Evolutionary conservation across 1,140 invertebrate species (phyloP).

Genomic region (Trachymyrmex cornetzi): DNA sequence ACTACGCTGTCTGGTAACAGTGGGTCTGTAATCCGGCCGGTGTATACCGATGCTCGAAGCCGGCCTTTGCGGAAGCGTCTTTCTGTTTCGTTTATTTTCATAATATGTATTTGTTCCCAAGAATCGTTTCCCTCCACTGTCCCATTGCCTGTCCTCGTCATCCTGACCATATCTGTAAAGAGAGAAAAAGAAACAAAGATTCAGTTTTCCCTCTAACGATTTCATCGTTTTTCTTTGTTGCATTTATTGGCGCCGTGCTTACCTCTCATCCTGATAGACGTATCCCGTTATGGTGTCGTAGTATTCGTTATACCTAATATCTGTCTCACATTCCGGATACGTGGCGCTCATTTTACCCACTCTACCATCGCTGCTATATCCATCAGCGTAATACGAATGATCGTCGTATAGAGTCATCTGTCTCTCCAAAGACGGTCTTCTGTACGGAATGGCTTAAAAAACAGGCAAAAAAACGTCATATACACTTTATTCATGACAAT

Average conservation of each 20-base stretch:
- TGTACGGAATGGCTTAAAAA: constrained; percentile 84
- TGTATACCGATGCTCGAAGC: constrained; percentile 84
- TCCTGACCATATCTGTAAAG: constrained; percentile 88
- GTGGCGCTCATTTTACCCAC: constrained; percentile 82
- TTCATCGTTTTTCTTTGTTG: neutral
- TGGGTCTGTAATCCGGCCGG: constrained; percentile 81
- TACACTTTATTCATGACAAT: neutral
- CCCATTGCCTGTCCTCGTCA: constrained; percentile 90
- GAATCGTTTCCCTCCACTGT: constrained; percentile 88
- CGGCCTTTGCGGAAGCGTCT: constrained; percentile 85
- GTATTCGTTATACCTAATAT: constrained; percentile 84
- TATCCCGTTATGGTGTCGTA: constrained; percentile 85
- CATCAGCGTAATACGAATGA: constrained; percentile 83
- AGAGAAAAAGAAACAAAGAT: neutral
- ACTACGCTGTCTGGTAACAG: constrained; percentile 83
- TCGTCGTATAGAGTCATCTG: constrained; percentile 94
- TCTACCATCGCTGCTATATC: constrained; percentile 78
- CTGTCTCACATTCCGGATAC: constrained; percentile 83
- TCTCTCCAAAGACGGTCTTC: constrained; percentile 92
- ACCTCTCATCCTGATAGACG: constrained; percentile 87
- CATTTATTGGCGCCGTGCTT: neutral
- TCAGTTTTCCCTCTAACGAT: neutral
- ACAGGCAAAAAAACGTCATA: constrained; percentile 12
- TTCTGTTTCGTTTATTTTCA: constrained; percentile 84
- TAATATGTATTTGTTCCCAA: constrained; percentile 80